Evolutionary conservation across 2,113 vertebrate species (phyloP).

Genomic region (Helogale parvula): DNA sequence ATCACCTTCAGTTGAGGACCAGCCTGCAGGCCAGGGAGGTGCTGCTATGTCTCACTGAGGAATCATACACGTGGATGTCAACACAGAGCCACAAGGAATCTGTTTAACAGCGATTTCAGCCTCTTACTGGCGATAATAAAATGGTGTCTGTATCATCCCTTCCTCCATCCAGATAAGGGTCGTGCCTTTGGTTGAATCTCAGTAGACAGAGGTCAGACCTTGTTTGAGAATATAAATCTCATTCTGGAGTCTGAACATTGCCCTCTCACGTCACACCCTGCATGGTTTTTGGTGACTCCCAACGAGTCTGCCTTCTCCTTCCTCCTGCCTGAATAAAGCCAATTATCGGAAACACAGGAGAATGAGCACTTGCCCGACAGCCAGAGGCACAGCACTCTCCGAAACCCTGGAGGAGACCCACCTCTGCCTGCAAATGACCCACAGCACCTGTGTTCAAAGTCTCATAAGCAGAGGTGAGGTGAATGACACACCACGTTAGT

Average conservation of each 20-base stretch:
- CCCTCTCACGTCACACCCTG: neutral
- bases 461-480: neutral
- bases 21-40: too few relatives aligned
- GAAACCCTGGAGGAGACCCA: neutral
- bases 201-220: neutral
- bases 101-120: neutral
- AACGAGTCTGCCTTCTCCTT: neutral
- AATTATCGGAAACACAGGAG: neutral
- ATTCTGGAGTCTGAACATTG: neutral
- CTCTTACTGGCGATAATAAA: neutral
- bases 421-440: neutral
- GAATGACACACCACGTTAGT: neutral
- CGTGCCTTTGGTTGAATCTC: neutral
- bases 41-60: neutral
- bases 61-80: neutral
- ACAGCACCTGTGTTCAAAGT: neutral
- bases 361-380: neutral
- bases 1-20: neutral
- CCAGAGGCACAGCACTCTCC: neutral
- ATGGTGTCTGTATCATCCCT: neutral
- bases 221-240: neutral
- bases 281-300: fast-evolving
- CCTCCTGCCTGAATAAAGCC: neutral
- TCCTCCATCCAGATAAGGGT: neutral
- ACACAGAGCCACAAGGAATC: neutral